Evolutionary conservation across 2,113 vertebrate genomes (phyloP).

Genomic region (Fulmarus glacialis): DNA sequence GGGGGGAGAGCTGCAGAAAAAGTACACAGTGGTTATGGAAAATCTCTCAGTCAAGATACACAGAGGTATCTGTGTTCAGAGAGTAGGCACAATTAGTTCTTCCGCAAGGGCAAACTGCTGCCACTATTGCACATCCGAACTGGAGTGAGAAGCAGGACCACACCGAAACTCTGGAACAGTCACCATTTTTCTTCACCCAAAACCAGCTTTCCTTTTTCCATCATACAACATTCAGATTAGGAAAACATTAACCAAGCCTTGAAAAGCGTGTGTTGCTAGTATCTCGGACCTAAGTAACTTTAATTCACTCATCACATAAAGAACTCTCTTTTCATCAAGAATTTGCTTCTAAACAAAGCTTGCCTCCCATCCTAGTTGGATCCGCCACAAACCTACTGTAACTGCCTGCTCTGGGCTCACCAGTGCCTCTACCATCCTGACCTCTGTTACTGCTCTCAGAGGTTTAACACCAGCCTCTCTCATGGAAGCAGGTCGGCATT

Average conservation of each 20-base stretch:
- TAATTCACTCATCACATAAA: neutral
- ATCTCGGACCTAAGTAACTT: neutral
- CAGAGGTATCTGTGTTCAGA: neutral
- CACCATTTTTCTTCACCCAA: neutral
- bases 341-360: neutral
- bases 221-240: neutral
- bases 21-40: neutral
- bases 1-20: slow-evolving; percentile 82
- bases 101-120: neutral
- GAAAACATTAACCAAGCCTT: neutral
- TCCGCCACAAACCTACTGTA: neutral
- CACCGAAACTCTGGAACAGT: neutral
- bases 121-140: neutral
- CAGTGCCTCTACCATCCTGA: neutral
- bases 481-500: neutral
- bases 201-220: neutral
- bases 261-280: accelerated
- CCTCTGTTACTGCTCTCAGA: neutral
- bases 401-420: neutral
- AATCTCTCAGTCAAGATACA: neutral
- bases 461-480: neutral
- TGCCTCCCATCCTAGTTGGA: neutral
- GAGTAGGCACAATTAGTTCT: neutral
- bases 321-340: neutral
- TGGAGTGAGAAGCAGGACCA: neutral